A percentile compares a stretch with the other conserved stretches of the same genome.
Evolutionary conservation across 2,888 invertebrate genomes (phyloP).

Genomic region (Anthophora plumipes): DNA sequence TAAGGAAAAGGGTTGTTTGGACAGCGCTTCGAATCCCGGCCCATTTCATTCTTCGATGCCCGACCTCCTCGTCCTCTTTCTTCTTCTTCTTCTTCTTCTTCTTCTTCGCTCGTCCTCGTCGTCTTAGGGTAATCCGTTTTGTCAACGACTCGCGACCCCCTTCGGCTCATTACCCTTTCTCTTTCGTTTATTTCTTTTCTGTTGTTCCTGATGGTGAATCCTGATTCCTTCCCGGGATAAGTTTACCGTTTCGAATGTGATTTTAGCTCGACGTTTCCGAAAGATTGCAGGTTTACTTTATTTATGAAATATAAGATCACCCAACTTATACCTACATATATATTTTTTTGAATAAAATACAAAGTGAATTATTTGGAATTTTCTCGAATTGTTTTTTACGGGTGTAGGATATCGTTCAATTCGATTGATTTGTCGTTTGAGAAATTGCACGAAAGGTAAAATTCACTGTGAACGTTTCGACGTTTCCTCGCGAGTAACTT

Average conservation of each 20-base stretch:
- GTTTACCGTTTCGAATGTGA: not conserved
- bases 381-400: too few species aligned
- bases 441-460: not conserved
- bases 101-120: constrained; percentile 50
- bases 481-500: not conserved
- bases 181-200: constrained; percentile 56
- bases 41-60: constrained; percentile 78
- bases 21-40: constrained; percentile 79
- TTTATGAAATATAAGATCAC: too few species aligned
- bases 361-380: too few species aligned
- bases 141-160: constrained; percentile 80
- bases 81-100: constrained; percentile 49
- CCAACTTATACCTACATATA: too few species aligned
- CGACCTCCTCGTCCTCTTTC: constrained; percentile 58
- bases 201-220: constrained; percentile 1
- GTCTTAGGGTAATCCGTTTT: constrained; percentile 83
- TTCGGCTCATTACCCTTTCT: constrained; percentile 78
- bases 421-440: too few species aligned
- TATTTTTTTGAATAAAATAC: too few species aligned
- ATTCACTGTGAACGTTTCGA: not conserved
- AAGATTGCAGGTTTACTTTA: too few species aligned
- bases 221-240: constrained; percentile 5
- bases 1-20: constrained; percentile 85
- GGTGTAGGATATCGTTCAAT: too few species aligned
- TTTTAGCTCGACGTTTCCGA: too few species aligned